Percentiles rank a stretch among this genome's conserved stretches.
These are phyloP conservation scores for Drosophila varians DNA, from an alignment of 1,140 invertebrate species.

Conservation along the genomic window DNA sequence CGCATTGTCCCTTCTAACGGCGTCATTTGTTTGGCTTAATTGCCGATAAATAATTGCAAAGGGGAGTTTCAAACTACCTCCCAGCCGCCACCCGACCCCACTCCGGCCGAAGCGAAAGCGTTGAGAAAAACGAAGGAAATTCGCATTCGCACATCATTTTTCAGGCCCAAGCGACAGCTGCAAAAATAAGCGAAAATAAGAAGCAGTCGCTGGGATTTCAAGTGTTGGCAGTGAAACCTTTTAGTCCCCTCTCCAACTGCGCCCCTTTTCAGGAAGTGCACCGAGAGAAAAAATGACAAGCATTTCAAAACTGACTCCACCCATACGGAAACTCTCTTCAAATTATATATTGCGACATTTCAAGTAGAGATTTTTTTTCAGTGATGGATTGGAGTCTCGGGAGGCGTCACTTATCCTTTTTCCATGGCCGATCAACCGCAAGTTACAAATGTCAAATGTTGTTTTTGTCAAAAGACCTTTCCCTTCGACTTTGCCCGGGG, in stretches of 20 bases:
- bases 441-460: constrained; percentile 80
- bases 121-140: constrained; percentile 33
- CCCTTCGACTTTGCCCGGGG: constrained; percentile 26
- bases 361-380: background rate
- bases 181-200: constrained; percentile 55
- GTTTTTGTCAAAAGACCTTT: constrained; percentile 71
- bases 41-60: constrained; percentile 70
- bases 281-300: background rate
- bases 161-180: constrained; percentile 73
- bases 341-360: too few relatives aligned
- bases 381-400: background rate
- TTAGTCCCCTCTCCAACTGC: constrained; percentile 26
- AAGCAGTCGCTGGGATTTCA: constrained; percentile 36
- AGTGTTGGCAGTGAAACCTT: constrained; percentile 59
- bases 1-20: constrained; percentile 50
- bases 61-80: constrained; percentile 17
- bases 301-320: too few relatives aligned
- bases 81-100: background rate
- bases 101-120: constrained; percentile 7
- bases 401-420: constrained; percentile 61
- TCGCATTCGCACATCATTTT: constrained; percentile 75
- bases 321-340: too few relatives aligned
- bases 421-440: constrained; percentile 76
- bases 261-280: constrained; percentile 30
- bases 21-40: constrained; percentile 74